phyloP scores from a whole-genome alignment of 2,797 vertebrate species.

The Siniperca undulata region DNA sequence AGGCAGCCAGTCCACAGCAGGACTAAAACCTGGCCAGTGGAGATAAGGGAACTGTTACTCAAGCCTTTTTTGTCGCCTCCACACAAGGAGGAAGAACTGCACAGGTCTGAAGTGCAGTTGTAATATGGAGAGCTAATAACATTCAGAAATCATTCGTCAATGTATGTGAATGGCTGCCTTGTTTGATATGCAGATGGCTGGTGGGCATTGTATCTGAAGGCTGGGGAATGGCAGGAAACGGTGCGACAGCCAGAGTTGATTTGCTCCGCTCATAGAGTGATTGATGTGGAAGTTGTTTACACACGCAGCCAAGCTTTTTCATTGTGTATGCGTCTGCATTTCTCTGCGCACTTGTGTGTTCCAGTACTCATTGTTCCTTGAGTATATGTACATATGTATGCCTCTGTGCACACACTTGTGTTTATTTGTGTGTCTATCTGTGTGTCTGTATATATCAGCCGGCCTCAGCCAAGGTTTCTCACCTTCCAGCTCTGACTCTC shows the following conservation, averaged over 20 bases:
- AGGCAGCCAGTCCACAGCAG: conserved; percentile 60
- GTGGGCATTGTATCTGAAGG: conserved; percentile 54
- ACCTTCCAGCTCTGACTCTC: conserved; percentile 47
- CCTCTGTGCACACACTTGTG: not conserved
- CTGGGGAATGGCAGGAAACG: conserved; percentile 43
- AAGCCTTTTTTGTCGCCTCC: conserved; percentile 24
- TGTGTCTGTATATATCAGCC: conserved; percentile 29
- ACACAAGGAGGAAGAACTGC: conserved; percentile 30
- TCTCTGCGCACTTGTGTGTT: conserved; percentile 5
- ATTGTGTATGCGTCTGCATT: conserved; percentile 23
- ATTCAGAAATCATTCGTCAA: conserved; percentile 68
- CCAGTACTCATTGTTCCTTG: not conserved
- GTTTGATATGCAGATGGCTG: conserved; percentile 73
- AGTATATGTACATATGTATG: conserved; percentile 24
- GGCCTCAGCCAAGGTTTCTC: conserved; percentile 52
- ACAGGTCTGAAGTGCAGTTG: conserved; percentile 44
- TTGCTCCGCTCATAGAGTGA: conserved; percentile 65
- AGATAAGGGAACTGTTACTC: conserved; percentile 66
- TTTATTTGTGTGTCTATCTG: conserved; percentile 41
- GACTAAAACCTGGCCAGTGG: conserved; percentile 61
- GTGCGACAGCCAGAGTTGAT: conserved; percentile 60
- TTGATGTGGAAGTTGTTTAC: conserved; percentile 75
- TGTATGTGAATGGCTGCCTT: conserved; percentile 65
- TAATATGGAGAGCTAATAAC: conserved; percentile 57
- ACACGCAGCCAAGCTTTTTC: conserved; percentile 27